Evolutionary conservation across 2,797 vertebrate genomes (phyloP).

Genomic region (Morelia viridis): DNA sequence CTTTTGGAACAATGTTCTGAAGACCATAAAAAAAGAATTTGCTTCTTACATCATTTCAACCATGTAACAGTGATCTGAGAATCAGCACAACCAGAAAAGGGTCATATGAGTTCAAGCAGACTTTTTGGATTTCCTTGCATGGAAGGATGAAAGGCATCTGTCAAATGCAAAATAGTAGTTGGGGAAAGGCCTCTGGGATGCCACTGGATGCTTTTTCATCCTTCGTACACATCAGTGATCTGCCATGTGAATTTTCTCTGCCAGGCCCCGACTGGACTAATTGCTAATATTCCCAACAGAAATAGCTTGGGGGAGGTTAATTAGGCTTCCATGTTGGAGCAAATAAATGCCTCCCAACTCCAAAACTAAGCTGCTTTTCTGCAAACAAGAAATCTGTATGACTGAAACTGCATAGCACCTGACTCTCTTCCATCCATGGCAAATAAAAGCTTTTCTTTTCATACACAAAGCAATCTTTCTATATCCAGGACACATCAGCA

Average conservation of each 20-base stretch:
- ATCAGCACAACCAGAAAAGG: neutral
- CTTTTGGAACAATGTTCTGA: slow-evolving; percentile 29
- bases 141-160: slow-evolving; percentile 3
- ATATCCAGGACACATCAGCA: slow-evolving; percentile 42
- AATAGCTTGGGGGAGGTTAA: slow-evolving; percentile 40
- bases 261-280: slow-evolving; percentile 29
- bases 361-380: slow-evolving; percentile 34
- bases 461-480: neutral
- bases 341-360: slow-evolving; percentile 50
- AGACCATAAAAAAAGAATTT: neutral
- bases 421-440: slow-evolving; percentile 35
- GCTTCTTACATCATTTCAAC: neutral
- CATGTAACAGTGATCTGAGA: neutral
- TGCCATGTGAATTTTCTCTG: slow-evolving; percentile 33
- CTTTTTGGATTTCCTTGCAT: neutral
- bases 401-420: slow-evolving; percentile 41
- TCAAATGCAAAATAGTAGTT: neutral
- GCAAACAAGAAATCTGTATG: slow-evolving; percentile 33
- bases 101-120: neutral
- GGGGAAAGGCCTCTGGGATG: neutral
- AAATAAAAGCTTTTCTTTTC: slow-evolving; percentile 27
- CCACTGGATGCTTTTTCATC: neutral
- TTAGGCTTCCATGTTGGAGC: slow-evolving; percentile 44
- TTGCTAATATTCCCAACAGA: slow-evolving; percentile 28
- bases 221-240: slow-evolving; percentile 22